Base-by-base conservation (phyloP, 2,797 vertebrate species). In the Leontopithecus rosalia region DNA sequence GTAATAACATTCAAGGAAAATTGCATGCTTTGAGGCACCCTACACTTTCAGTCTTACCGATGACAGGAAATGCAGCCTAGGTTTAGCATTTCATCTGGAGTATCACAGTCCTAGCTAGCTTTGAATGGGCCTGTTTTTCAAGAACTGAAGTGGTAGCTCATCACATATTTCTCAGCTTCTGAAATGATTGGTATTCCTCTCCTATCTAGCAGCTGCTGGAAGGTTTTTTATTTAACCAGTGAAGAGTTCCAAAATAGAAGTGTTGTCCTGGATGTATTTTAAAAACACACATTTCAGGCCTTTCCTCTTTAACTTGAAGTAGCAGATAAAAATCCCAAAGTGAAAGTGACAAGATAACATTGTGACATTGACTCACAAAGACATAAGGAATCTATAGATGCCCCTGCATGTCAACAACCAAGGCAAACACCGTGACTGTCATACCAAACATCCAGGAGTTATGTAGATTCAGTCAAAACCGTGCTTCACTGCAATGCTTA, bases 141-240 rank as follows among this genome's bases (percentile, higher is more conserved):
- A 90, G 70, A 94, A 61, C 50, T 81, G 92, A 95, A 96, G 89
- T 94, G 72, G 77, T 82, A 90, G 89, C 82, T 90, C 61, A 39
- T 95, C 79, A 50, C 61, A 41, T 77, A 81, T 94, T 83, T 97
- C 61, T 96, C 48, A 87, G 92, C 61, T 96, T 96, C 89, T 87
- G 80, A 97, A 96, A 92, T 93, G 91, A 95, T 96, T 97, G 95
- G 61, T 95, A 97, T 98, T 97, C 94, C 90, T 97, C 82, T 97
- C 52, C 76, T 89, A 93, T 97, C 57, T 94, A 91, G 80, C 88
- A 97, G 85, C 96, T 96, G 92, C 87, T 96, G 80, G 55, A 96
- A 20, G 57, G 24, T 84, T 95, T 97, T 96, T 97, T 92, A 97
- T 97, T 97, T 96, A 97, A 96, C 89, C 75, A 95, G 82, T n/a